Base-by-base conservation (phyloP, 2,888 invertebrate genomes). In the Synergus itoensis region DNA sequence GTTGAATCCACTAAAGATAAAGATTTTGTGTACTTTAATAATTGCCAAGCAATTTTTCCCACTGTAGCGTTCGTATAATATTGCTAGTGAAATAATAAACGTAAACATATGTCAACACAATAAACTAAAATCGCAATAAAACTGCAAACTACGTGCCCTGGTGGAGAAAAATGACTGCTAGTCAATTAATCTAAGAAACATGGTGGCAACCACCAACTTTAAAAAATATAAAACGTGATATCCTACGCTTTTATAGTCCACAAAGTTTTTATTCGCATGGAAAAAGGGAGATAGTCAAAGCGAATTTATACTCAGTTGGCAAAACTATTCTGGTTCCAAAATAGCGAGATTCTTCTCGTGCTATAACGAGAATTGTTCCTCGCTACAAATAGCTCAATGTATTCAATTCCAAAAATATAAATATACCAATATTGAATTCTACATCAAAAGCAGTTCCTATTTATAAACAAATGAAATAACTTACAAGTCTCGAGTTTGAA, bases 171-270 rank as follows among this genome's bases (percentile, higher is more conserved):
- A n/a, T 53, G 53, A 53, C 53, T 53, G 7, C 53, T 7, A 53
- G 53, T 53, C n/a, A 53, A 53, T 53, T 53, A 53, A 53, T 53
- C 53, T 53, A n/a, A n/a, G 53, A n/a, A n/a, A n/a, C 53, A 53
- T 53, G 53, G n/a, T n/a, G 53, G 53, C 8, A 53, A 53, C 53
- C 53, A n/a, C 53, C 7, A 53, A 57, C 53, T 57, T 53, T 57
- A 18, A 18, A 57, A 57, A 57, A 57, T 57, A 57, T 57, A 57
- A 57, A 57, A 57, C 53, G n/a, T 57, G 53, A n/a, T 57, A 57
- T 18, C 9, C 53, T n/a, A 9, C 18, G 53, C 53, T 57, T 57
- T 57, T 57, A 57, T 18, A 57, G 53, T 18, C 18, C n/a, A 57
- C 53, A 18, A 57, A 57, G 18, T 57, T 57, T 18, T 57, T 57